Conservation (phyloP, 1,140 invertebrate genomes). For the Melanaphis sacchari region DNA sequence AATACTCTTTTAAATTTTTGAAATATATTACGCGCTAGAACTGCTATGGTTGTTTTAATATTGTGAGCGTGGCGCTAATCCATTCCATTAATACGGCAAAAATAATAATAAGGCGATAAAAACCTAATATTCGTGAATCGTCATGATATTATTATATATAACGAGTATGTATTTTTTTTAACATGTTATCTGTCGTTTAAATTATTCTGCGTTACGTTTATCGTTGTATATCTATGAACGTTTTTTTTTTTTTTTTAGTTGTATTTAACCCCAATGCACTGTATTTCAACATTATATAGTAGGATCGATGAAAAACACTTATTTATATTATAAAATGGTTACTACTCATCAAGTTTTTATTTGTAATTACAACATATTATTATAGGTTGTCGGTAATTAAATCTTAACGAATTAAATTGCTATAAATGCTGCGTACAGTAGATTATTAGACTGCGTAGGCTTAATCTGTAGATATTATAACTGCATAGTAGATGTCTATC, state of each 20-base stretch:
- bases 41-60: neutral
- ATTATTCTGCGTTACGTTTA: neutral
- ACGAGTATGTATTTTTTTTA: neutral
- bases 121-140: neutral
- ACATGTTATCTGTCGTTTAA: neutral
- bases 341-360: neutral
- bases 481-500: neutral
- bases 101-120: neutral
- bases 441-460: neutral
- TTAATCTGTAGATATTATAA: neutral
- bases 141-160: neutral
- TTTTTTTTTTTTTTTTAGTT: neutral
- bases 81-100: neutral
- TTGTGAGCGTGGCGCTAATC: neutral
- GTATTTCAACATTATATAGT: neutral
- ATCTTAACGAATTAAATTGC: neutral
- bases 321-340: neutral
- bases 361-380: neutral
- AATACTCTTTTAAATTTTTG: neutral
- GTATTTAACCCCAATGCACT: neutral
- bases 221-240: neutral
- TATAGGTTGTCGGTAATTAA: neutral
- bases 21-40: neutral
- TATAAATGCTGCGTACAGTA: neutral
- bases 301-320: neutral